A percentile compares a stretch with the other conserved stretches of the same genome.
Conservation (phyloP, 2,113 vertebrate genomes). For the Vombatus ursinus region DNA sequence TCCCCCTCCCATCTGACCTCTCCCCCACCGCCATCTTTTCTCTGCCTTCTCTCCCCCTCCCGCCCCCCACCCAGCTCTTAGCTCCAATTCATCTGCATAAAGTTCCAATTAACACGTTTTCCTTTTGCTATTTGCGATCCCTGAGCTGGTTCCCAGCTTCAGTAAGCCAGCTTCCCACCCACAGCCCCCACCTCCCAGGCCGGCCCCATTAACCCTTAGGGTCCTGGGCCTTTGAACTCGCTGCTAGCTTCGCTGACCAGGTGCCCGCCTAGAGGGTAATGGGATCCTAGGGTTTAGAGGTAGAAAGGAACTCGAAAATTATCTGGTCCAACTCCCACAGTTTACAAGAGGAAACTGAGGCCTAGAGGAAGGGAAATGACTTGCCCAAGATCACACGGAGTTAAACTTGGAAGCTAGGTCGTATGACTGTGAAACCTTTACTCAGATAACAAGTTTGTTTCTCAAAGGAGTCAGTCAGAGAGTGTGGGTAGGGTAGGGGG, state of each 20-base stretch:
- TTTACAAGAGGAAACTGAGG: background rate
- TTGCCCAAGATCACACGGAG: background rate
- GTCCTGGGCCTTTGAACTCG: background rate
- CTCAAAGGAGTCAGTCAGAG: background rate
- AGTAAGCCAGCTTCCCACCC: constrained; percentile 21
- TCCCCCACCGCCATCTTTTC: background rate
- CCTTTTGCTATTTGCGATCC: constrained; percentile 53
- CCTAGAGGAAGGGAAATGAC: background rate
- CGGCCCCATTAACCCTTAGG: constrained; percentile 49
- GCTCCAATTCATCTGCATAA: constrained; percentile 60
- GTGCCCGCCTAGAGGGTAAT: background rate
- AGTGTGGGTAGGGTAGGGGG: background rate
- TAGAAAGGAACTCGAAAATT: background rate
- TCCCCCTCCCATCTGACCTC: background rate
- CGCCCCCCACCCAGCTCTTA: background rate
- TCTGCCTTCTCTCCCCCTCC: background rate
- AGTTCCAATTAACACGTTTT: constrained; percentile 70
- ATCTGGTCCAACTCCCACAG: background rate
- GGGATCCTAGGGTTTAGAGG: background rate
- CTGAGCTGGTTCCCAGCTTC: constrained; percentile 40
- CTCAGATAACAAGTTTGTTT: background rate
- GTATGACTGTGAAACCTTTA: background rate
- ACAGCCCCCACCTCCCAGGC: constrained; percentile 21
- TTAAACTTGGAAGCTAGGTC: background rate
- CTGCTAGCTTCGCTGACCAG: background rate